A percentile compares a stretch with the other conserved stretches of the same genome.
Conservation (phyloP, 30 jellyfish, hydroid and myxozoan genomes). For the Aurelia coerulea region DNA sequence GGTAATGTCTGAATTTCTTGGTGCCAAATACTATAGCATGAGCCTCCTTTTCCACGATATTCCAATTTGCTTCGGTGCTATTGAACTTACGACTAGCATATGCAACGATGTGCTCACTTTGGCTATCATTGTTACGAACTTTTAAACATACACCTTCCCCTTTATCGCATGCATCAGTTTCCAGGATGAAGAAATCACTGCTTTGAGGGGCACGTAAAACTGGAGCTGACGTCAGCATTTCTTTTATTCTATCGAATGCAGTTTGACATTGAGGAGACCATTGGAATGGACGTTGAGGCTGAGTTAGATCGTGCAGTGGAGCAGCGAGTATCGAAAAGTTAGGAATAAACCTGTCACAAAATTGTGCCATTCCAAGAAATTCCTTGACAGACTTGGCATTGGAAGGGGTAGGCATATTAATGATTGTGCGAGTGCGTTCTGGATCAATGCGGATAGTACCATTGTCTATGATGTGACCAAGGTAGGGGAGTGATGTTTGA, state of each 20-base stretch:
- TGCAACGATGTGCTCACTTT: neutral
- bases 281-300: neutral
- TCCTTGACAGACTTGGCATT: slow-evolving; percentile 17
- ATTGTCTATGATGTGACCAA: neutral
- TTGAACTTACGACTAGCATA: slow-evolving; percentile 12
- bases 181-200: slow-evolving; percentile 22
- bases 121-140: neutral
- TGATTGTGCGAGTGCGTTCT: too few relatives aligned
- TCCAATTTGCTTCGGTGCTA: neutral
- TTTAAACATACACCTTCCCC: slow-evolving; percentile 42
- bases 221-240: slow-evolving; percentile 17
- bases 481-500: neutral
- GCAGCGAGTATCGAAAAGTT: neutral
- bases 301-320: too few relatives aligned
- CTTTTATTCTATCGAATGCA: slow-evolving; percentile 12
- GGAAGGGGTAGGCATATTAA: neutral
- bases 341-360: slow-evolving; percentile 17
- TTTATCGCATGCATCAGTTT: slow-evolving; percentile 22
- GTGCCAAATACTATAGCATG: neutral
- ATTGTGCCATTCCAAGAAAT: slow-evolving; percentile 31
- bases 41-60: too few relatives aligned
- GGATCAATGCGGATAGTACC: neutral
- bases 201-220: slow-evolving; percentile 35
- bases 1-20: too few relatives aligned
- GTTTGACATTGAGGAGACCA: slow-evolving; percentile 42